Evolutionary conservation across 1,140 invertebrate species (phyloP).

Genomic region (Ceratina japonica): DNA sequence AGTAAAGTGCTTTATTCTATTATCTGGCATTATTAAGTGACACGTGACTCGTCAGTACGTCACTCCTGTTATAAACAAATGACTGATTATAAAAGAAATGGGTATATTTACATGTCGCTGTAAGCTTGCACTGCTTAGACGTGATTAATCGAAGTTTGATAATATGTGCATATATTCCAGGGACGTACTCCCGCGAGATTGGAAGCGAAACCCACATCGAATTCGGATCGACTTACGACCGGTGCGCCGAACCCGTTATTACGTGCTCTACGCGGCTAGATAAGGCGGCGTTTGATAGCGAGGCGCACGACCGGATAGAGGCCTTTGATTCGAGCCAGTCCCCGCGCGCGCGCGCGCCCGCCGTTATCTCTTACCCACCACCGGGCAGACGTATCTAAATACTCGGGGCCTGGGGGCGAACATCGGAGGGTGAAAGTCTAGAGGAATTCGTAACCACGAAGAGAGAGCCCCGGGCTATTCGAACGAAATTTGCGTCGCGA

Average conservation of each 20-base stretch:
- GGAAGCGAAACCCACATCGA: slow-evolving; percentile 25
- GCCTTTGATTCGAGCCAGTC: slow-evolving; percentile 9
- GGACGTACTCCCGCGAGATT: background rate
- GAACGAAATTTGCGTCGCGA: slow-evolving; percentile 62
- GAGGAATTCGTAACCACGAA: slow-evolving; percentile 63
- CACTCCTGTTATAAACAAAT: too few relatives aligned
- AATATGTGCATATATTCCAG: slow-evolving; percentile 23
- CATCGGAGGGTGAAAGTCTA: slow-evolving; percentile 46
- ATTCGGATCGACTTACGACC: background rate
- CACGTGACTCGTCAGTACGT: too few relatives aligned
- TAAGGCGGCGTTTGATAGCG: slow-evolving; percentile 26
- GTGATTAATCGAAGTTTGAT: slow-evolving; percentile 13
- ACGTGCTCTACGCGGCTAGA: slow-evolving; percentile 4
- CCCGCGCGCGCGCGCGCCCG: background rate
- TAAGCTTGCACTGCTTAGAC: background rate
- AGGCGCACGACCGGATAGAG: background rate
- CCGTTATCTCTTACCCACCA: slow-evolving; percentile 19
- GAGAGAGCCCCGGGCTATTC: slow-evolving; percentile 56
- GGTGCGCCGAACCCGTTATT: slow-evolving; percentile 21
- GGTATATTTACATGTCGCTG: background rate
- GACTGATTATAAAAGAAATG: too few relatives aligned
- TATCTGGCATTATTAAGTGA: too few relatives aligned
- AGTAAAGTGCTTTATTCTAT: too few relatives aligned
- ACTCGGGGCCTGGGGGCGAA: slow-evolving; percentile 58
- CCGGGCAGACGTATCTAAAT: slow-evolving; percentile 59